A percentile compares a stretch with the other conserved stretches of the same genome.
Conservation (phyloP, 2,113 vertebrate species). For the Onychostruthus taczanowskii region DNA sequence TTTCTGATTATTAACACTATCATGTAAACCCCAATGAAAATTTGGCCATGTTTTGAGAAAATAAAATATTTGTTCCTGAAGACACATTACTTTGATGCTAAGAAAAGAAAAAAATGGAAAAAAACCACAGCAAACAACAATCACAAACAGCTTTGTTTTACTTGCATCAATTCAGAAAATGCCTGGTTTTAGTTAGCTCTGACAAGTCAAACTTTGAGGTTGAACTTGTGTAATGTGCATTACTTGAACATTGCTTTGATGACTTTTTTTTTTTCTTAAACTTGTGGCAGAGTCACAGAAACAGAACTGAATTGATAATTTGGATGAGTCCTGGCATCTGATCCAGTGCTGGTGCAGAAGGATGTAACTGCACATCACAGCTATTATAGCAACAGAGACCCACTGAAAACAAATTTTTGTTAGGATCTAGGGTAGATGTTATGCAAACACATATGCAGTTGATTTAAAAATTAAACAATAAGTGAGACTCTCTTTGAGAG, state of each 20-base stretch:
- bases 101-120: background rate
- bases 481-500: background rate
- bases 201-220: background rate
- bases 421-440: background rate
- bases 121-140: accelerated
- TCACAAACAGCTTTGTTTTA: background rate
- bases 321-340: background rate
- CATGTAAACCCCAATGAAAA: background rate
- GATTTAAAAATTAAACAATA: background rate
- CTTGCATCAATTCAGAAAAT: background rate
- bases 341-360: background rate
- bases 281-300: background rate
- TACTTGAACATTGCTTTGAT: background rate
- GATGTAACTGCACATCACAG: background rate
- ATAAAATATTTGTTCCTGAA: background rate
- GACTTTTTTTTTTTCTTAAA: background rate
- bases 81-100: background rate
- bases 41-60: background rate
- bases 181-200: background rate
- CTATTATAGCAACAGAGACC: background rate
- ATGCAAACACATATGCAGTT: background rate
- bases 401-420: background rate
- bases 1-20: background rate
- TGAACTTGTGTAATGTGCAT: background rate
- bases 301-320: background rate